phyloP scores from a whole-genome alignment of 2,888 invertebrate species.

The Ariolimax columbianus region DNA sequence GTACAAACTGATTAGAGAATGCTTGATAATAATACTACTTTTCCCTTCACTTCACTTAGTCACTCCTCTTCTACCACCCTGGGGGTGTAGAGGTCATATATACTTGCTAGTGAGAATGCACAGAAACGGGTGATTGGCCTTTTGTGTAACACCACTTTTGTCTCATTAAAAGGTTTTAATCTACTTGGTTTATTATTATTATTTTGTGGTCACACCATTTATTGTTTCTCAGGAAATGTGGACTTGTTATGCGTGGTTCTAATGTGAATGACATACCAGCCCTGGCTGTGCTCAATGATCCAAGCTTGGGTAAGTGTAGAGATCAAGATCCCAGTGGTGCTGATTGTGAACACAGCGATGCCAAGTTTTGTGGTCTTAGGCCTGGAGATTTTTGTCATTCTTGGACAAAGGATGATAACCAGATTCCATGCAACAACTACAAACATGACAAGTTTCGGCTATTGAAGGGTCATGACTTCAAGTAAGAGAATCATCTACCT shows the following conservation, averaged over 20 bases:
- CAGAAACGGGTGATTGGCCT: too few species aligned
- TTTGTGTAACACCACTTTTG: too few species aligned
- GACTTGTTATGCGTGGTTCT: not conserved
- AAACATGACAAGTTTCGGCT: constrained; percentile 63
- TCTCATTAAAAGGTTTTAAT: too few species aligned
- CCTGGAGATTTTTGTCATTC: constrained; percentile 69
- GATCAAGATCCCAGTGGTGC: constrained; percentile 46
- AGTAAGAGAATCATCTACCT: too few species aligned
- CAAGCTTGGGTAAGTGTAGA: constrained; percentile 53
- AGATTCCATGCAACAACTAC: constrained; percentile 69
- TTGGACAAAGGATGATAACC: constrained; percentile 69
- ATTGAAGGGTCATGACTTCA: constrained; percentile 71
- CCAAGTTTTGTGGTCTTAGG: constrained; percentile 64
- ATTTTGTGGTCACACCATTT: not conserved
- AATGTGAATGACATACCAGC: constrained; percentile 69
- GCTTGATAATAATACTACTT: too few species aligned
- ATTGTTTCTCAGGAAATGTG: constrained; percentile 21
- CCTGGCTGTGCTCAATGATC: constrained; percentile 73
- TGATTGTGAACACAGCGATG: constrained; percentile 60
- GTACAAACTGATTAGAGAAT: too few species aligned
- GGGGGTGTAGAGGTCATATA: too few species aligned
- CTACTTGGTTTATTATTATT: too few species aligned
- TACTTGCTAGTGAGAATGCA: too few species aligned
- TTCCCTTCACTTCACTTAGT: too few species aligned
- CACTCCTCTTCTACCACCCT: too few species aligned